Evolutionary conservation across 2,113 vertebrate genomes (phyloP).

Genomic region (Megalops atlanticus): DNA sequence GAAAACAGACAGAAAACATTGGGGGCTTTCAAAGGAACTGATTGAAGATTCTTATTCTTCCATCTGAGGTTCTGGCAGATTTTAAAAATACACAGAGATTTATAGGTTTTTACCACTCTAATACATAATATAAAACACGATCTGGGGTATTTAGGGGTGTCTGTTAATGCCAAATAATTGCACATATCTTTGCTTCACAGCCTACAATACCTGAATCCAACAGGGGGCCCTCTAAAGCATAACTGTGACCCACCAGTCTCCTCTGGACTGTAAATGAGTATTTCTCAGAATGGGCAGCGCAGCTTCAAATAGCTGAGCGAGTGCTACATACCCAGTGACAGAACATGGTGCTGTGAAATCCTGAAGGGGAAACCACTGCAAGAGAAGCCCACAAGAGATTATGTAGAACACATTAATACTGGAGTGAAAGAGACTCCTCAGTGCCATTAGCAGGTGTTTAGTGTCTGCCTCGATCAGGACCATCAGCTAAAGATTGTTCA

Average conservation of each 20-base stretch:
- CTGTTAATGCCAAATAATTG: not conserved
- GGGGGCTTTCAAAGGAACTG: too few species aligned
- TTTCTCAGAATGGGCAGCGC: not conserved
- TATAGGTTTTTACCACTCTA: not conserved
- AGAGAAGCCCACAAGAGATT: not conserved
- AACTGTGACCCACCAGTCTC: not conserved
- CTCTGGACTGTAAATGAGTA: not conserved
- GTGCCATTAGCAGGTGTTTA: slow-evolving; percentile 5
- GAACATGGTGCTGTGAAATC: not conserved
- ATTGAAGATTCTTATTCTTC: not conserved
- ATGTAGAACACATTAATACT: not conserved
- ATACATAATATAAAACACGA: not conserved
- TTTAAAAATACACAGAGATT: not conserved
- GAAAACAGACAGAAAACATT: not conserved
- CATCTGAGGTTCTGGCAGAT: not conserved
- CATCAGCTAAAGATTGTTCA: not conserved
- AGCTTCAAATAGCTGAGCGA: not conserved
- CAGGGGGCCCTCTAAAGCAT: not conserved
- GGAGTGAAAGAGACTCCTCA: not conserved
- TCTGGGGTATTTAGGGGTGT: not conserved
- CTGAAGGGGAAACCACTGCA: not conserved
- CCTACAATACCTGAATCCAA: not conserved
- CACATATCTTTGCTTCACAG: not conserved
- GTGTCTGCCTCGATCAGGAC: not conserved
- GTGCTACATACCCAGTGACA: not conserved